Conservation (phyloP, 1,140 invertebrate species). For the Berghia stephanieae region DNA sequence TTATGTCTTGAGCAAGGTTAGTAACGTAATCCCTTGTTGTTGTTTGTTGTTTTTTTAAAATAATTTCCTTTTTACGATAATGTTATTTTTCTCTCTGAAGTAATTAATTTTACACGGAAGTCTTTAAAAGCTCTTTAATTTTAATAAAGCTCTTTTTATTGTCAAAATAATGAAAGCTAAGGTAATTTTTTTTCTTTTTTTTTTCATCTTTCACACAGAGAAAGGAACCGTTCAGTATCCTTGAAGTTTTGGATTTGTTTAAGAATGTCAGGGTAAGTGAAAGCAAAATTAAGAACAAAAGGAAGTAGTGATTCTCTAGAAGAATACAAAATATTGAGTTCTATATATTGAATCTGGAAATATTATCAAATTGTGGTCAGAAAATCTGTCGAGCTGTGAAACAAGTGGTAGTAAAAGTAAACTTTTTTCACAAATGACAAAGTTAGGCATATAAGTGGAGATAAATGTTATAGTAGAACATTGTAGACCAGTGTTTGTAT, state of each 20-base stretch:
- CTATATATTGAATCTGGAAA: not conserved
- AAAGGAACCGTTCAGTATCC: slow-evolving; percentile 40
- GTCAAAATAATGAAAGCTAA: no score
- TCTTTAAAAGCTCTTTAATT: not conserved
- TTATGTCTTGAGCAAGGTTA: slow-evolving; percentile 36
- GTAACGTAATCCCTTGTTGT: not conserved
- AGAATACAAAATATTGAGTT: not conserved
- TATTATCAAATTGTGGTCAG: not conserved
- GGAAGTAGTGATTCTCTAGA: not conserved
- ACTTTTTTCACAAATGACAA: no score
- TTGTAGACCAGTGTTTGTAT: no score
- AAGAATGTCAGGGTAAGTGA: slow-evolving; percentile 51
- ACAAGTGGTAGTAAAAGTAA: not conserved
- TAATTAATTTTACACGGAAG: not conserved
- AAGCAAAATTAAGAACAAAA: not conserved
- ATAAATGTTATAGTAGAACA: no score
- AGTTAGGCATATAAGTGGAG: no score
- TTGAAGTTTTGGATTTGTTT: slow-evolving; percentile 48
- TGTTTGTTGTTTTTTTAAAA: not conserved
- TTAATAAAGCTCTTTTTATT: not conserved
- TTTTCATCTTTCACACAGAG: slow-evolving; percentile 40
- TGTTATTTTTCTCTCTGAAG: not conserved
- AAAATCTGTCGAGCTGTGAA: no score
- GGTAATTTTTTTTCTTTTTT: not conserved
- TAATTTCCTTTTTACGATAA: no score